A percentile compares a stretch with the other conserved stretches of the same genome.
Evolutionary conservation across 1,140 invertebrate species (phyloP).

Genomic region (Aphis craccivora): DNA sequence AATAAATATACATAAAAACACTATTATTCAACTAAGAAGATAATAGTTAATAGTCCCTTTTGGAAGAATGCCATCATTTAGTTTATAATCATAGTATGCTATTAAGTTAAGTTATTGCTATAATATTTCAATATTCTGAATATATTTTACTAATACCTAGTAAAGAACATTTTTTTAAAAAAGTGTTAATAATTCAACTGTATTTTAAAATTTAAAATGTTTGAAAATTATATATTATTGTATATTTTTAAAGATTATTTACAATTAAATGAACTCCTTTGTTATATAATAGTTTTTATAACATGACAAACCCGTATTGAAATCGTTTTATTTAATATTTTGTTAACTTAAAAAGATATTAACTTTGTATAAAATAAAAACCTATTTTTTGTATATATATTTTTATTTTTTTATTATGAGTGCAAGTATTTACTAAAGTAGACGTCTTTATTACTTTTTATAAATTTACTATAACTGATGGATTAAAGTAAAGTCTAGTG

Average conservation of each 20-base stretch:
- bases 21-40: neutral
- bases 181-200: neutral
- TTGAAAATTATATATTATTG: neutral
- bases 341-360: neutral
- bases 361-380: neutral
- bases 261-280: neutral
- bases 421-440: neutral
- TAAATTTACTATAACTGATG: neutral
- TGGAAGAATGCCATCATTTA: neutral
- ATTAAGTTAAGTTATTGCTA: conserved; percentile 18
- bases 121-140: neutral
- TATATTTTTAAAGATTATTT: neutral
- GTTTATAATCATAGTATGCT: neutral
- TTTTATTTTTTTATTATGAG: neutral
- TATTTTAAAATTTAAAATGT: neutral
- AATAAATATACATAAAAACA: neutral
- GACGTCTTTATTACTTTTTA: neutral
- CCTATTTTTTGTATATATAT: neutral
- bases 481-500: conserved; percentile 3
- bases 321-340: neutral
- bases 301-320: neutral
- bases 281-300: neutral
- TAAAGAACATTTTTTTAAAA: neutral
- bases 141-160: neutral
- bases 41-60: neutral